Conservation (phyloP, 2,888 invertebrate genomes). For the Zhengitettix transpicula region DNA sequence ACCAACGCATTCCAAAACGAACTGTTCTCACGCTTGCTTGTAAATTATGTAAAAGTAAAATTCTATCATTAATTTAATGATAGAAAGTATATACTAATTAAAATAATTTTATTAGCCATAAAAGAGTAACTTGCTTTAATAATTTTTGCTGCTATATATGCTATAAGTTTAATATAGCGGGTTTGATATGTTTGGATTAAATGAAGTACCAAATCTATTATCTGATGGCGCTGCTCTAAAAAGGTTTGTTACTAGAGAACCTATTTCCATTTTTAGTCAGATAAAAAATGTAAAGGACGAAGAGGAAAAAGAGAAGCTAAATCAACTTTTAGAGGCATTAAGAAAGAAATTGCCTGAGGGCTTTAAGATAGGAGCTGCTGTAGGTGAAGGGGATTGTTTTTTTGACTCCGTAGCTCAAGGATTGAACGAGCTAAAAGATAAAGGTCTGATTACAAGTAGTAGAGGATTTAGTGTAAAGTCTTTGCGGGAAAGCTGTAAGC, state of each 20-base stretch:
- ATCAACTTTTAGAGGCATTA: not conserved
- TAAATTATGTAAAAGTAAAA: too few relatives aligned
- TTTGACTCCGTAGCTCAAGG: constrained; percentile 17
- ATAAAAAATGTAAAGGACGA: not conserved
- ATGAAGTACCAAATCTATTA: too few relatives aligned
- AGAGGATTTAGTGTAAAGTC: too few relatives aligned
- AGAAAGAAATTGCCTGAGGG: constrained; percentile 8
- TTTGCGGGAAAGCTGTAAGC: constrained; percentile 2
- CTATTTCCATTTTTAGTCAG: not conserved
- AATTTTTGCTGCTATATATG: too few relatives aligned
- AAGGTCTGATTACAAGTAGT: constrained; percentile 9
- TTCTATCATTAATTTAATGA: too few relatives aligned
- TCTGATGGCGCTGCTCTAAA: too few relatives aligned
- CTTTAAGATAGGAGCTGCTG: constrained; percentile 15
- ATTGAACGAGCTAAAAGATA: constrained; percentile 16
- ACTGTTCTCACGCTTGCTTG: too few relatives aligned
- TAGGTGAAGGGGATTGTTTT: constrained; percentile 16
- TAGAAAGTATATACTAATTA: too few relatives aligned
- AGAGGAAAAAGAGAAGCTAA: not conserved
- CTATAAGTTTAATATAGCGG: too few relatives aligned
- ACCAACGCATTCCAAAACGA: not conserved
- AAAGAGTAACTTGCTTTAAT: too few relatives aligned
- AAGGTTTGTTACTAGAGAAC: not conserved
- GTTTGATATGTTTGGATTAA: too few relatives aligned
- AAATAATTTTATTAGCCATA: too few relatives aligned